Percentiles rank a stretch among this genome's conserved stretches.
Evolutionary conservation across 2,888 invertebrate species (phyloP).

Genomic region (Caenorhabditis sulstoni): DNA sequence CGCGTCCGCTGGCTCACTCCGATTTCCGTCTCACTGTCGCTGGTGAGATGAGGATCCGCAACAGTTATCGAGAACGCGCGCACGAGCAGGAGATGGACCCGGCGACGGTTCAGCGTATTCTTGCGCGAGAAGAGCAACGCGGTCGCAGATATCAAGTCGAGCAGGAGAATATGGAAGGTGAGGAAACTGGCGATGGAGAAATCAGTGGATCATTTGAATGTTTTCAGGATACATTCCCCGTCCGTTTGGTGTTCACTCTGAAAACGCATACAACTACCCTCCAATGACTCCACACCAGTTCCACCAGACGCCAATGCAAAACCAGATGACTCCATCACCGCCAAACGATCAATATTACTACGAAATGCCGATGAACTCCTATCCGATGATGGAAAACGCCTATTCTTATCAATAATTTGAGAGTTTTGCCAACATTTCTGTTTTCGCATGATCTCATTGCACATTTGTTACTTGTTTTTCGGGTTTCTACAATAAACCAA

Average conservation of each 20-base stretch:
- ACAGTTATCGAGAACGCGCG: constrained; percentile 39
- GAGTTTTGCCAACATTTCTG: neutral
- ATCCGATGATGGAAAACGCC: neutral
- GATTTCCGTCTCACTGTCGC: constrained; percentile 30
- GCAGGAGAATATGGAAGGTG: neutral
- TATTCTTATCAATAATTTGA: neutral
- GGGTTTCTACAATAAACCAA: neutral
- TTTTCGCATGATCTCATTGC: no score
- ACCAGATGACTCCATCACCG: neutral
- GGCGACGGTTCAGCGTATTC: constrained; percentile 30
- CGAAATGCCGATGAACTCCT: neutral
- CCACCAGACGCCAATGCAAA: neutral
- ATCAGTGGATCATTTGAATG: no score
- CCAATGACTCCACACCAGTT: neutral
- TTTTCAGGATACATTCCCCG: neutral
- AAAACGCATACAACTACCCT: neutral
- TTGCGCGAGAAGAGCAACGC: constrained; percentile 17
- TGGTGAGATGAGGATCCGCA: constrained; percentile 31
- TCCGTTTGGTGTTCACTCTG: neutral
- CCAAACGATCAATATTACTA: neutral
- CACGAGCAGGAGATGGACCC: constrained; percentile 28
- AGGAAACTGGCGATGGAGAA: no score
- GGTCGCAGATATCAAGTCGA: neutral
- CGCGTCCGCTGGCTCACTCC: constrained; percentile 14
- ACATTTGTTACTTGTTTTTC: neutral